These are phyloP conservation scores for Xyrichtys novacula DNA, from an alignment of 2,797 vertebrate species.

Conservation along the genomic window DNA sequence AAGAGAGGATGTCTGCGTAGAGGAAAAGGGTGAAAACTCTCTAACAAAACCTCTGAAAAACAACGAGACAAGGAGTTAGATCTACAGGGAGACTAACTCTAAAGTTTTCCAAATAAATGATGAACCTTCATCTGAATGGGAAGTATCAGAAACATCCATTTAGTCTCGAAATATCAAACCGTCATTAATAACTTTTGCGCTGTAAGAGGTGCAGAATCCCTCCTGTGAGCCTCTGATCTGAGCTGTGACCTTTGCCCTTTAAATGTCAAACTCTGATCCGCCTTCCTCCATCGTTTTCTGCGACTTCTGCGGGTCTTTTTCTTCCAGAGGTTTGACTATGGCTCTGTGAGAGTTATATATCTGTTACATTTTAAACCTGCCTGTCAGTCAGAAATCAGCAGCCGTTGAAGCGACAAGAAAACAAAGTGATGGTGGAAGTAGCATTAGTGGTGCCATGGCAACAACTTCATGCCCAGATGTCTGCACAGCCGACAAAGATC, in stretches of 20 bases:
- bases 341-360: slow-evolving; percentile 39
- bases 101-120: slow-evolving; percentile 17
- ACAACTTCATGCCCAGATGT: slow-evolving; percentile 67
- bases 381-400: slow-evolving; percentile 35
- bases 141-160: too few relatives aligned
- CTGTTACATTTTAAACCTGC: slow-evolving; percentile 45
- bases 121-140: not conserved
- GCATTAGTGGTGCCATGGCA: slow-evolving; percentile 58
- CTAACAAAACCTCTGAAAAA: slow-evolving; percentile 23
- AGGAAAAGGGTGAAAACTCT: slow-evolving; percentile 20
- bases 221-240: slow-evolving; percentile 58
- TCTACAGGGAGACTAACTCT: slow-evolving; percentile 4
- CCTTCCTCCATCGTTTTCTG: slow-evolving; percentile 5
- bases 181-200: slow-evolving; percentile 47
- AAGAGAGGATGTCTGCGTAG: slow-evolving; percentile 32
- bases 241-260: slow-evolving; percentile 73
- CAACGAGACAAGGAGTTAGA: not conserved
- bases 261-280: slow-evolving; percentile 68
- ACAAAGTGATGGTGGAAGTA: slow-evolving; percentile 59
- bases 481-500: slow-evolving; percentile 31
- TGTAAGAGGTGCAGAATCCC: slow-evolving; percentile 47
- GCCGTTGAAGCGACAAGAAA: slow-evolving; percentile 22
- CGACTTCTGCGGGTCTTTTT: slow-evolving; percentile 2
- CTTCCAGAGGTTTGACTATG: slow-evolving; percentile 2
- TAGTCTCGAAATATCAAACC: slow-evolving; percentile 49